Conservation (phyloP, 2,888 invertebrate species). For the Meteorus colon region DNA sequence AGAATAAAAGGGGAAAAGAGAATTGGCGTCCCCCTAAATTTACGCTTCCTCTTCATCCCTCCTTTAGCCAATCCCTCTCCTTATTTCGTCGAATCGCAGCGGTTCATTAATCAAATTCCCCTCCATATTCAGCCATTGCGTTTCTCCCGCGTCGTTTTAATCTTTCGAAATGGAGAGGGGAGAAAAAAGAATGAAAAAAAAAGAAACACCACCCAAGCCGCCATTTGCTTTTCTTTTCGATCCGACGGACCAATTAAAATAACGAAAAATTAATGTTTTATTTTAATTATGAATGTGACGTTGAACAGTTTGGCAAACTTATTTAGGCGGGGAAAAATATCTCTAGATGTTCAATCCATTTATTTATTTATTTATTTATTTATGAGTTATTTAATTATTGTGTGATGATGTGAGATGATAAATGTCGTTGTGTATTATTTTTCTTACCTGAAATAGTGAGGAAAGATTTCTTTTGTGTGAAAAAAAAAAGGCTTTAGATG, state of each 20-base stretch:
- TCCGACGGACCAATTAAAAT: slow-evolving; percentile 70
- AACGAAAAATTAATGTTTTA: slow-evolving; percentile 66
- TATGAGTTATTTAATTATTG: slow-evolving; percentile 36
- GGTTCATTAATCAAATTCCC: slow-evolving; percentile 72
- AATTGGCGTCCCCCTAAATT: slow-evolving; percentile 7
- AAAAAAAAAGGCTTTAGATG: not conserved
- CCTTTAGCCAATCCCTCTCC: slow-evolving; percentile 51
- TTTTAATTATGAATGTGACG: slow-evolving; percentile 38
- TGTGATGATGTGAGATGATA: not conserved
- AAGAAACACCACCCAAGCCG: slow-evolving; percentile 53
- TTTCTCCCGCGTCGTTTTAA: slow-evolving; percentile 28
- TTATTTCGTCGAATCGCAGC: slow-evolving; percentile 59
- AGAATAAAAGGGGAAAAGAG: not conserved
- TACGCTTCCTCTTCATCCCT: not conserved
- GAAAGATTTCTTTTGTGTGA: not conserved
- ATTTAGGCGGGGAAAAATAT: not conserved
- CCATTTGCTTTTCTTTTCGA: slow-evolving; percentile 59
- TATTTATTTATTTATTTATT: slow-evolving; percentile 49
- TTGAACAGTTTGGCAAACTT: slow-evolving; percentile 8
- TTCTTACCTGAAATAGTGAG: not conserved
- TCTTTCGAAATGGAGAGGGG: slow-evolving; percentile 9
- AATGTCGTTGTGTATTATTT: not conserved
- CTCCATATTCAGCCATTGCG: slow-evolving; percentile 53
- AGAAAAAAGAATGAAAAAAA: slow-evolving; percentile 30
- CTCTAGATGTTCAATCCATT: not conserved